Conservation (phyloP, 2,888 invertebrate species). For the Idaea biselata region DNA sequence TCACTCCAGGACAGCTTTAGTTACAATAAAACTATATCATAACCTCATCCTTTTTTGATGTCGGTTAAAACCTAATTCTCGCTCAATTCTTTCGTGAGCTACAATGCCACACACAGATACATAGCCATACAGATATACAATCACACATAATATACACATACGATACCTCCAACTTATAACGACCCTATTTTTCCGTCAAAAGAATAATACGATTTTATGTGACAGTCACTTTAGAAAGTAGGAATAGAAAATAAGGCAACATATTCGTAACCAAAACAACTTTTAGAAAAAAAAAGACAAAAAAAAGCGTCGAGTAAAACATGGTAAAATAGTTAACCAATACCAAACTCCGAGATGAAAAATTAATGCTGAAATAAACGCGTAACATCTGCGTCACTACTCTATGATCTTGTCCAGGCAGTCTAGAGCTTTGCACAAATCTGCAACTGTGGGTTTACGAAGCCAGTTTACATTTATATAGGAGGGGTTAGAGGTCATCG, state of each 20-base stretch:
- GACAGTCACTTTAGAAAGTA: too few relatives aligned
- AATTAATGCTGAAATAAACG: constrained; percentile 67
- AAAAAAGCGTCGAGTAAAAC: constrained; percentile 39
- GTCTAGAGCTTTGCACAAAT: constrained; percentile 33
- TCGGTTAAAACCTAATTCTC: too few relatives aligned
- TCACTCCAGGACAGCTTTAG: too few relatives aligned
- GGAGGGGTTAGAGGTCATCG: constrained; percentile 34
- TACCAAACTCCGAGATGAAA: constrained; percentile 55
- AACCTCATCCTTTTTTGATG: too few relatives aligned
- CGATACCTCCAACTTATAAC: too few relatives aligned
- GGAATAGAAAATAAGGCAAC: background rate
- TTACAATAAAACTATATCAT: too few relatives aligned
- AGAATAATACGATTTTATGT: too few relatives aligned
- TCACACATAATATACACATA: too few relatives aligned
- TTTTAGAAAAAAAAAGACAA: constrained; percentile 10
- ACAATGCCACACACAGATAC: too few relatives aligned
- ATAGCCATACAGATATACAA: too few relatives aligned
- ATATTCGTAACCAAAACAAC: background rate
- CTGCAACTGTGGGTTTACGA: constrained; percentile 18
- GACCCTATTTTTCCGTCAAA: too few relatives aligned
- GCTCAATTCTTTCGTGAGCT: too few relatives aligned
- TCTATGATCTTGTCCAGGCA: constrained; percentile 40
- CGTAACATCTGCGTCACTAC: constrained; percentile 59
- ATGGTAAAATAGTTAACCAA: constrained; percentile 46
- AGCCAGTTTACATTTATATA: constrained; percentile 22